Percentiles rank a stretch among this genome's conserved stretches.
phyloP scores from a whole-genome alignment of 2,113 vertebrate genomes.

The Hystrix cristata region DNA sequence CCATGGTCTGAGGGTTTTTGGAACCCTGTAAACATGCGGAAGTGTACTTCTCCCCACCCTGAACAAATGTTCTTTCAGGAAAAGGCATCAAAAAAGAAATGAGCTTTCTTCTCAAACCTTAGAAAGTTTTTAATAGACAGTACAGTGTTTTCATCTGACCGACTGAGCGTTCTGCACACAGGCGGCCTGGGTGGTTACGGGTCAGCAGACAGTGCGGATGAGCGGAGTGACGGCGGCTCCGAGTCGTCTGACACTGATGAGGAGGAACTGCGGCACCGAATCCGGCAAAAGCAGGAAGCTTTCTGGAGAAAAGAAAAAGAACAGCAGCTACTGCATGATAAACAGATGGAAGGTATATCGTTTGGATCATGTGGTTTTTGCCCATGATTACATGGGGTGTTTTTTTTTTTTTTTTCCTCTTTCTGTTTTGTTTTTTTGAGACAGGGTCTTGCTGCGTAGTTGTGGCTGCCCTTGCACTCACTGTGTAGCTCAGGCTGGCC shows the following conservation, averaged over 20 bases:
- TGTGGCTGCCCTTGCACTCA: background rate
- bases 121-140: conserved; percentile 87
- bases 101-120: conserved; percentile 87
- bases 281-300: conserved; percentile 98
- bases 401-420: background rate
- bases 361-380: background rate
- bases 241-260: conserved; percentile 99
- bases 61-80: conserved; percentile 88
- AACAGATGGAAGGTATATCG: conserved; percentile 93
- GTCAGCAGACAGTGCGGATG: conserved; percentile 98
- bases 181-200: conserved; percentile 99
- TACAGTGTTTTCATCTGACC: conserved; percentile 88
- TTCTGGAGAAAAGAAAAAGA: conserved; percentile 98
- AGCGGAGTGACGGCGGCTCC: conserved; percentile 94
- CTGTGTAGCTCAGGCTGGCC: background rate
- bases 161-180: conserved; percentile 96
- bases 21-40: conserved; percentile 80
- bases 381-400: background rate
- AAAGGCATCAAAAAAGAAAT: conserved; percentile 87
- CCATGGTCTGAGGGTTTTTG: conserved; percentile 77
- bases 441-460: background rate
- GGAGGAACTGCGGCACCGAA: conserved; percentile 97
- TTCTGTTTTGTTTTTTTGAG: background rate
- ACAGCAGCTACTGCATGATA: conserved; percentile 93
- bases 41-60: conserved; percentile 84